Conservation (phyloP, 1,140 invertebrate species). For the Adoxophyes honmai region DNA sequence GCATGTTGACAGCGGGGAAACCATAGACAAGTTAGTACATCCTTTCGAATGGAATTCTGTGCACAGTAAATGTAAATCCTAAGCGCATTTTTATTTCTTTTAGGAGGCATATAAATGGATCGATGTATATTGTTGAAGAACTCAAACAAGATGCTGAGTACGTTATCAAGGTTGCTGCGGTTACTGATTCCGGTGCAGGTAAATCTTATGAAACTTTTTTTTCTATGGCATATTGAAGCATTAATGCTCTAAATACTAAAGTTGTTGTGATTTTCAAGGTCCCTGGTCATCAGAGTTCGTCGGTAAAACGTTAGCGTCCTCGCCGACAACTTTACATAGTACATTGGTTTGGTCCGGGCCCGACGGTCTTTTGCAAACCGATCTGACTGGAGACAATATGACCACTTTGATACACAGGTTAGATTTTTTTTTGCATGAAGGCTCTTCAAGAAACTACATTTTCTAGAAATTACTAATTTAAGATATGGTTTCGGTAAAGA, state of each 20-base stretch:
- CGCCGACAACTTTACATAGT: constrained; percentile 71
- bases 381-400: constrained; percentile 85
- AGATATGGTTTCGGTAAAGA: too few species aligned
- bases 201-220: constrained; percentile 17
- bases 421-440: too few species aligned
- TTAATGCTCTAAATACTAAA: neutral
- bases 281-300: constrained; percentile 88
- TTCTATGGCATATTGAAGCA: too few species aligned
- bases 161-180: constrained; percentile 86
- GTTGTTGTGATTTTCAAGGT: constrained; percentile 54
- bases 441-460: too few species aligned
- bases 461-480: too few species aligned
- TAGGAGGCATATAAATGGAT: constrained; percentile 79
- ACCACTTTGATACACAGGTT: constrained; percentile 80
- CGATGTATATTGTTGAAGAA: constrained; percentile 81
- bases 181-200: constrained; percentile 84
- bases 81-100: constrained; percentile 26
- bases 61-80: too few species aligned
- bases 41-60: too few species aligned
- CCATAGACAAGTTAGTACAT: constrained; percentile 49
- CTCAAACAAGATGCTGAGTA: constrained; percentile 87
- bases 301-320: constrained; percentile 80
- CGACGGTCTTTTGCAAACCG: constrained; percentile 84
- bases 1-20: constrained; percentile 65
- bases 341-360: constrained; percentile 85